Base-by-base conservation (phyloP, 2,888 invertebrate genomes). In the Beris morrisii region DNA sequence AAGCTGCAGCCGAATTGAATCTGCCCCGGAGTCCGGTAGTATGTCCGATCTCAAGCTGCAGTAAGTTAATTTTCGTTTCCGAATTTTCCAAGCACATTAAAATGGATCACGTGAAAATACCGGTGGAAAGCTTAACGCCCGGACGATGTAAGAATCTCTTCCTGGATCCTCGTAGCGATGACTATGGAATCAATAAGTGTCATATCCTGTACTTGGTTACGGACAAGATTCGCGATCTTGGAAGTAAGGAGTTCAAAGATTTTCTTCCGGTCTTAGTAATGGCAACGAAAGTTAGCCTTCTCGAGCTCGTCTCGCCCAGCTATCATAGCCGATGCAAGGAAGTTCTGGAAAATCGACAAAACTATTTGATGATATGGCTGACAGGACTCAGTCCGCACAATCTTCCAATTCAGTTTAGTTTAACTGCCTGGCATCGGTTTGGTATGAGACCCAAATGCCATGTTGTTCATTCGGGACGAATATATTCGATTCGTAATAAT, bases 181-280 rank as follows among this genome's bases (percentile, higher is more conserved):
- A 69, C 15, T 45, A 43, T 13, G 75, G 75, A 6, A 55, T 67
- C 6, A 73, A 70, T 59, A 76, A 73, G 32, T 77, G 78, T 38
- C 75, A 76, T 13, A 67, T 74, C 65, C 67, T 77, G 4, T 76
- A 76, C 64, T 70, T 79, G 56, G 69, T 79, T 7, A 72, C 71
- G 3, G 72, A 77, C 53, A 77, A 76, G 66, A 71, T 77, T 4
- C 67, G 66, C 3, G 74, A 75, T 58, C 63, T 73, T n/a, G 74
- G 74, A 3, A 71, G 71, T 66, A 69, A 69, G 0, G 71, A 74
- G 15, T 73, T 72, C 53, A 72, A 74, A 7, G 72, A 77, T 45
- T 72, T 74, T 15, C 64, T 79, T 46, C 78, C 79, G 0, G 46
- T 79, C 3, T 65, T 78, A 3, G 72, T 79, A 0, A 78, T 79